Evolutionary conservation across 2,113 vertebrate species (phyloP), one percentile per base, ranked within the genome.

Genomic region (western clawed frog (Xenopus tropicalis)): DNA sequence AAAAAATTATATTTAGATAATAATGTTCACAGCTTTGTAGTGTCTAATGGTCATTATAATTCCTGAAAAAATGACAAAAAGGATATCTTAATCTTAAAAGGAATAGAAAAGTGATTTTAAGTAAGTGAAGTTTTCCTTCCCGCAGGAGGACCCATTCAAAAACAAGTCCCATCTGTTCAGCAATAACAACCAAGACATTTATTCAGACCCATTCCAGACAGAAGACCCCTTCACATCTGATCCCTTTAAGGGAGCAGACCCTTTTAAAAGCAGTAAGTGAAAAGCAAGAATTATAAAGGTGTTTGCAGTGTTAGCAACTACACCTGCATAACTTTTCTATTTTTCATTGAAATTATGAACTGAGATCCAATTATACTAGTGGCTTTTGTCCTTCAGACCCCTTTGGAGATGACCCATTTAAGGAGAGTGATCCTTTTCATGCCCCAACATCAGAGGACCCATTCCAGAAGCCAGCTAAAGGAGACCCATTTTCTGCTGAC

Each of bases 191-290:
- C 94, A 93, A 42, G 96, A 97, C 25, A 77, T 95, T 77, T 94
- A 91, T 22, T 74, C 90, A 14, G 96, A 98, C 80, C 96, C 96
- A 22, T 99, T 99, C 87, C 95, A 97, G 83, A 88, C 93, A 0
- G 96, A 98, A 82, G 97, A 98, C 85, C 97, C 97, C 42, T 98
- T 98, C 88, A 95, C 93, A 83, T 91, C 94, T 0, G 97, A 99
- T 79, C 97, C 97, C 0, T 99, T 98, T 79, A 96, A 95, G 88
- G 96, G 96, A 90, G 87, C 86, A 10, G 88, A 87, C 37, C 88
- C 80, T 10, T 86, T 91, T 78, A 87, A 91, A 91, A 88, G 84
- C 81, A 87, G 72, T 83, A 76, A 82, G 83, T 81, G 14, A 44
- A 14, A 21, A 59, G 20, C 21, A 59, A 23, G 16, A 3, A 48